These are phyloP conservation scores for Isotomurus palustris DNA, from an alignment of 2,888 invertebrate genomes.

Conservation along the genomic window DNA sequence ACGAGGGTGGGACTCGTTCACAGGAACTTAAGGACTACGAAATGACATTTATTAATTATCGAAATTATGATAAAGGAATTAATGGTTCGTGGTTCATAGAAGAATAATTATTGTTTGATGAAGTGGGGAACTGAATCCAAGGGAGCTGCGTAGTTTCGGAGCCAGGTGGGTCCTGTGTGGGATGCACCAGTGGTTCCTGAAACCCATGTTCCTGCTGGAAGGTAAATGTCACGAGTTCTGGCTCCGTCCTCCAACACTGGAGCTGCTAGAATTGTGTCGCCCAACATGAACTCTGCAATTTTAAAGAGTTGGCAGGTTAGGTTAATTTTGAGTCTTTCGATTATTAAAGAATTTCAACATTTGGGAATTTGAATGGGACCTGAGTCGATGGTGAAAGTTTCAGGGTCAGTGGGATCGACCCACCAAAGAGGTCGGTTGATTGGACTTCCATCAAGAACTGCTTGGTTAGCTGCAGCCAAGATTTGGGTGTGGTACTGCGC, in stretches of 20 bases:
- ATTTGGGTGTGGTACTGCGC: conserved; percentile 45
- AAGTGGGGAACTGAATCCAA: conserved; percentile 24
- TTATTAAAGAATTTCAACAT: not conserved
- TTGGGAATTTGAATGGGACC: conserved; percentile 45
- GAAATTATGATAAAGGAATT: too few relatives aligned
- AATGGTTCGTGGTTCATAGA: too few relatives aligned
- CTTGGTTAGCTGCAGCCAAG: conserved; percentile 58
- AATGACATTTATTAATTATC: too few relatives aligned
- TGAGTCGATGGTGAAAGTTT: conserved; percentile 55
- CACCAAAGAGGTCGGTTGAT: conserved; percentile 83
- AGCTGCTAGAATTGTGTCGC: conserved; percentile 70
- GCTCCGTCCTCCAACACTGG: conserved; percentile 65
- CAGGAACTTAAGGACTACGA: too few relatives aligned
- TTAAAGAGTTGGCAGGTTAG: too few relatives aligned
- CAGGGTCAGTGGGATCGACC: conserved; percentile 64
- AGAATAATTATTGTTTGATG: too few relatives aligned
- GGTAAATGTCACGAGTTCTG: conserved; percentile 63
- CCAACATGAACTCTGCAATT: conserved; percentile 68
- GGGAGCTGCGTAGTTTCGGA: conserved; percentile 53
- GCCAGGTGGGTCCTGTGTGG: conserved; percentile 60
- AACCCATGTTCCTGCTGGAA: conserved; percentile 68
- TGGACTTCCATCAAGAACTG: conserved; percentile 61
- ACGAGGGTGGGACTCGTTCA: too few relatives aligned
- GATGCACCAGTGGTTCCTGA: conserved; percentile 10
- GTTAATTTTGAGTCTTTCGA: too few relatives aligned